Conservation (phyloP, 2,113 vertebrate genomes). For the Ciconia boyciana region DNA sequence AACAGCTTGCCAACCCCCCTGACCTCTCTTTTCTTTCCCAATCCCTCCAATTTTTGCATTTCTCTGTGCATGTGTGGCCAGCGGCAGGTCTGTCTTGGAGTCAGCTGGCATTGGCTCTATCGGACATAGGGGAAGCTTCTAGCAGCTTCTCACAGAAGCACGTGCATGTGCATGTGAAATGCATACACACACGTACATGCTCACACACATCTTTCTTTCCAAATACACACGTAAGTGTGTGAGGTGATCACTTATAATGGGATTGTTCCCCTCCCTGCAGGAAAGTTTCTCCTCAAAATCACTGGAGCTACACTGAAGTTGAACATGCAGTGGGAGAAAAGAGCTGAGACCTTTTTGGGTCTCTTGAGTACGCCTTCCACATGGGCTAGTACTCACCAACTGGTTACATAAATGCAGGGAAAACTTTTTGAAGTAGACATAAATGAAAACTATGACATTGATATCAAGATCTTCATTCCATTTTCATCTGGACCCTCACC, state of each 20-base stretch:
- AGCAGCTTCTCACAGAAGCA: not conserved
- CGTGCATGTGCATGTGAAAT: not conserved
- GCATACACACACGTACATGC: no score
- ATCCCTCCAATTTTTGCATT: not conserved
- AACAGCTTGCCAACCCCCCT: not conserved
- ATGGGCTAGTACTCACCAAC: not conserved
- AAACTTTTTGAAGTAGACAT: not conserved
- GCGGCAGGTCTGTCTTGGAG: not conserved
- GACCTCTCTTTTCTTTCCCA: not conserved
- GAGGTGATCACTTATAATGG: not conserved
- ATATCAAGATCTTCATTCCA: not conserved
- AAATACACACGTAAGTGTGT: not conserved
- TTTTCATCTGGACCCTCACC: not conserved
- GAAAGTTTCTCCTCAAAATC: not conserved
- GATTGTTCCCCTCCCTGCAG: not conserved
- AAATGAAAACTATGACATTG: not conserved
- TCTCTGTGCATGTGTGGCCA: not conserved
- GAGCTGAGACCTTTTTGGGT: not conserved
- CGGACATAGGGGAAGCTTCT: rapidly evolving
- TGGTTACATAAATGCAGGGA: not conserved
- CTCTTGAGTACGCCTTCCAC: not conserved
- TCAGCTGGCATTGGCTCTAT: not conserved
- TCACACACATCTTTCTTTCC: not conserved
- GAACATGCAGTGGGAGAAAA: not conserved
- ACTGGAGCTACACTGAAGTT: not conserved